Evolutionary conservation across 2,797 vertebrate species (phyloP).

Genomic region (Pseudochirops cupreus): DNA sequence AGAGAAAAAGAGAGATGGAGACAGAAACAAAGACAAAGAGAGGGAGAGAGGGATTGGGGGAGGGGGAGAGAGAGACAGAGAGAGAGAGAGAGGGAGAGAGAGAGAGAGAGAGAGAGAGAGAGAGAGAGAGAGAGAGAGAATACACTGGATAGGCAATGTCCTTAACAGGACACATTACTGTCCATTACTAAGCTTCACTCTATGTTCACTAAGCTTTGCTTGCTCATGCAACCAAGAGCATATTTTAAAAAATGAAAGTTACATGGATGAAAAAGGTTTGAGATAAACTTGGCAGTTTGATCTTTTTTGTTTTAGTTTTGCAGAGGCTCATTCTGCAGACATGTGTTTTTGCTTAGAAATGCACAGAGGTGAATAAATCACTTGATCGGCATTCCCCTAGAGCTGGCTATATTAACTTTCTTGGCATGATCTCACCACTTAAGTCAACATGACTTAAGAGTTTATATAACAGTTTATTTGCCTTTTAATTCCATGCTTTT

Average conservation of each 20-base stretch:
- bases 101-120: background rate
- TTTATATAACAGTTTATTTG: conserved; percentile 84
- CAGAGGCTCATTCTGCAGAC: conserved; percentile 75
- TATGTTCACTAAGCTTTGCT: conserved; percentile 40
- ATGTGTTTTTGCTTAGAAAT: conserved; percentile 84
- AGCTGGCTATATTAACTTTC: conserved; percentile 82
- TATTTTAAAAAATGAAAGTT: conserved; percentile 14
- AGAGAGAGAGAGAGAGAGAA: background rate
- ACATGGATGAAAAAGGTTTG: conserved; percentile 46
- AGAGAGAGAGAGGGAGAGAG: background rate
- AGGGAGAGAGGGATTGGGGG: background rate
- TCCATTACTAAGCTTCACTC: background rate
- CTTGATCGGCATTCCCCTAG: conserved; percentile 67
- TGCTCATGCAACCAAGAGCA: conserved; percentile 48
- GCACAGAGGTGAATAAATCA: conserved; percentile 83
- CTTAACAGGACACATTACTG: conserved; percentile 29
- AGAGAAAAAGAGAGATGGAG: background rate
- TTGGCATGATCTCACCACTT: conserved; percentile 84
- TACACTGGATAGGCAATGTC: conserved; percentile 13
- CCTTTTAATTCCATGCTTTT: conserved; percentile 79
- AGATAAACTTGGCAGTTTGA: conserved; percentile 44
- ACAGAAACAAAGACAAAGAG: background rate
- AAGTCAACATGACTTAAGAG: conserved; percentile 84
- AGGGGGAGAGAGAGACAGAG: background rate
- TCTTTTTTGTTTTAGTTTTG: conserved; percentile 67